phyloP scores from a whole-genome alignment of 2,888 invertebrate genomes.

The Alitta virens region DNA sequence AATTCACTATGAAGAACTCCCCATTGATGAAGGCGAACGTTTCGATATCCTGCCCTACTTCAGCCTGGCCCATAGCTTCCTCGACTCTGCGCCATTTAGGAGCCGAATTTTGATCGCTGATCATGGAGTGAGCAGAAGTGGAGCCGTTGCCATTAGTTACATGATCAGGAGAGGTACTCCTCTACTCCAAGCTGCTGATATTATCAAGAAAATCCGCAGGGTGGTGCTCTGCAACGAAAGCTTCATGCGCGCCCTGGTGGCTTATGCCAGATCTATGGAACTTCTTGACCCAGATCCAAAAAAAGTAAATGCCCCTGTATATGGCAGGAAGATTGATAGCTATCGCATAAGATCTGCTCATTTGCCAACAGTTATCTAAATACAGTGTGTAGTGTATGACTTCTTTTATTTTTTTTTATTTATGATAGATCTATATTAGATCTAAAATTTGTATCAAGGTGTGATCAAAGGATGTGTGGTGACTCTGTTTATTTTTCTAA shows the following conservation, averaged over 20 bases:
- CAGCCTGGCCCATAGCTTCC: slow-evolving; percentile 21
- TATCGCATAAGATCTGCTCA: slow-evolving; percentile 18
- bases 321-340: slow-evolving; percentile 13
- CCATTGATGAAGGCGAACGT: slow-evolving; percentile 20
- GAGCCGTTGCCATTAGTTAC: slow-evolving; percentile 23
- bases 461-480: no score
- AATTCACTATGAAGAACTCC: slow-evolving; percentile 20
- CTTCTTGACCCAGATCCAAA: slow-evolving; percentile 18
- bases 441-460: no score
- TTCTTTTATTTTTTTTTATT: no score
- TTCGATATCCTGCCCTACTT: slow-evolving; percentile 13
- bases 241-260: slow-evolving; percentile 25
- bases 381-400: no score
- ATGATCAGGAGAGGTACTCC: slow-evolving; percentile 16
- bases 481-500: no score
- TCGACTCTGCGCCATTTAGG: slow-evolving; percentile 13
- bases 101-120: slow-evolving; percentile 20
- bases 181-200: slow-evolving; percentile 18
- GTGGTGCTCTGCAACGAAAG: slow-evolving; percentile 20
- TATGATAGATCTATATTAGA: no score
- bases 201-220: slow-evolving; percentile 20
- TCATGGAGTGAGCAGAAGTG: slow-evolving; percentile 23
- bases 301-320: slow-evolving; percentile 6
- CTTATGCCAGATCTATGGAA: slow-evolving; percentile 12
- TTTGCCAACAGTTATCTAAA: slow-evolving; percentile 11